A percentile compares a stretch with the other conserved stretches of the same genome.
Evolutionary conservation across 2,888 invertebrate genomes (phyloP).

Genomic region (Chymomyza amoena): DNA sequence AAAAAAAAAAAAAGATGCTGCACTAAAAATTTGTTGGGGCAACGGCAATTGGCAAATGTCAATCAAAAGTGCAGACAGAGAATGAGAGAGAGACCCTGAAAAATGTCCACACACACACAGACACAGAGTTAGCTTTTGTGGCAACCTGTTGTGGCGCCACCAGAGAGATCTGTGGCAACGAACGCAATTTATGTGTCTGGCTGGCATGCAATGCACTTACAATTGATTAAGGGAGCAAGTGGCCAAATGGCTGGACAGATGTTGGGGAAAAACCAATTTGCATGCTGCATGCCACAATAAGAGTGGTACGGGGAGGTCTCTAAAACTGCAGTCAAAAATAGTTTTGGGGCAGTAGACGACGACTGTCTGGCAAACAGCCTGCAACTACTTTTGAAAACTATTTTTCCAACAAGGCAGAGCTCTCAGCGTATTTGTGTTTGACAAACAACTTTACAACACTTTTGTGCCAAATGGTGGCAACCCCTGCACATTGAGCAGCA

Average conservation of each 20-base stretch:
- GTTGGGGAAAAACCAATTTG: slow-evolving; percentile 8
- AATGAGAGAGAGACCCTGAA: slow-evolving; percentile 2
- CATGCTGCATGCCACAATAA: not conserved
- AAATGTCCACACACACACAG: too few species aligned
- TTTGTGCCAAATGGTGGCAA: slow-evolving; percentile 35
- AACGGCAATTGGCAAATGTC: slow-evolving; percentile 64
- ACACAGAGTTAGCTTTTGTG: not conserved
- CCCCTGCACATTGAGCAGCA: slow-evolving; percentile 10
- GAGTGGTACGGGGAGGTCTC: too few species aligned
- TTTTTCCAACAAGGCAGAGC: slow-evolving; percentile 1
- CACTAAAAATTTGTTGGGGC: slow-evolving; percentile 27
- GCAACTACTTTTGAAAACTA: slow-evolving; percentile 26
- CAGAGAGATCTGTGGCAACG: not conserved
- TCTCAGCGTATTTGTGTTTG: slow-evolving; percentile 26
- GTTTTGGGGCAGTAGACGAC: not conserved
- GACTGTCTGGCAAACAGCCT: slow-evolving; percentile 1
- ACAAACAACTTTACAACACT: slow-evolving; percentile 52
- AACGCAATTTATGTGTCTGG: not conserved
- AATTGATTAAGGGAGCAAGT: slow-evolving; percentile 49
- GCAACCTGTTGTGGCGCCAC: slow-evolving; percentile 7
- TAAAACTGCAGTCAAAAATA: not conserved
- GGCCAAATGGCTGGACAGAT: slow-evolving; percentile 28
- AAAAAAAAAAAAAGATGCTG: slow-evolving; percentile 8
- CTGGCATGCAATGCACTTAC: slow-evolving; percentile 44
- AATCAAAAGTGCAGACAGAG: slow-evolving; percentile 38